Percentiles rank a stretch among this genome's conserved stretches.
Evolutionary conservation across 1,140 invertebrate genomes (phyloP).

Genomic region (Polypedilum vanderplanki): DNA sequence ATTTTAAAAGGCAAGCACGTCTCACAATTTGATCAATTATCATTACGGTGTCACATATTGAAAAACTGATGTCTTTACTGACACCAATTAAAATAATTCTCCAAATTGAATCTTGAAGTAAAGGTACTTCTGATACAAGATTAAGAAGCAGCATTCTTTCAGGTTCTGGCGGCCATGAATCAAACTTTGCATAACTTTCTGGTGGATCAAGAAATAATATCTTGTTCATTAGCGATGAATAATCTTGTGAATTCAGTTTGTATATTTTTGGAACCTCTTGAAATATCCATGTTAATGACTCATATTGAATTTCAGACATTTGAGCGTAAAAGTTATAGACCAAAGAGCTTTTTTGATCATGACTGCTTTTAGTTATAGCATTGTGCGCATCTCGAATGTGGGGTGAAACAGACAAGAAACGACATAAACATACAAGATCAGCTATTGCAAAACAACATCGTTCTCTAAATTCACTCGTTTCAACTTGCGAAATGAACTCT

Average conservation of each 20-base stretch:
- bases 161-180: constrained; percentile 89
- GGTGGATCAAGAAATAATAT: constrained; percentile 75
- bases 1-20: constrained; percentile 67
- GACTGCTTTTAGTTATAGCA: constrained; percentile 38
- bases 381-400: constrained; percentile 63
- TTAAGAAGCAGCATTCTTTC: constrained; percentile 72
- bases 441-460: constrained; percentile 74
- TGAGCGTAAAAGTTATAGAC: constrained; percentile 55
- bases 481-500: constrained; percentile 47
- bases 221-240: constrained; percentile 75
- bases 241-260: constrained; percentile 63
- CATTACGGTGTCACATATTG: constrained; percentile 74
- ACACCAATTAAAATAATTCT: constrained; percentile 75
- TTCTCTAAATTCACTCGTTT: constrained; percentile 64
- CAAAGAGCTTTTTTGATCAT: constrained; percentile 38
- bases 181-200: constrained; percentile 83
- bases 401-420: constrained; percentile 72
- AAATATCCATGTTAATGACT: constrained; percentile 79
- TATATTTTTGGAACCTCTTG: constrained; percentile 68
- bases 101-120: constrained; percentile 76
- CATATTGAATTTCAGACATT: constrained; percentile 71
- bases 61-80: constrained; percentile 76
- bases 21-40: constrained; percentile 77
- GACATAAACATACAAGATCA: constrained; percentile 78
- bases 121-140: constrained; percentile 78